A percentile compares a stretch with the other conserved stretches of the same genome.
phyloP scores from a whole-genome alignment of 2,113 vertebrate species.

The Lagopus muta region DNA sequence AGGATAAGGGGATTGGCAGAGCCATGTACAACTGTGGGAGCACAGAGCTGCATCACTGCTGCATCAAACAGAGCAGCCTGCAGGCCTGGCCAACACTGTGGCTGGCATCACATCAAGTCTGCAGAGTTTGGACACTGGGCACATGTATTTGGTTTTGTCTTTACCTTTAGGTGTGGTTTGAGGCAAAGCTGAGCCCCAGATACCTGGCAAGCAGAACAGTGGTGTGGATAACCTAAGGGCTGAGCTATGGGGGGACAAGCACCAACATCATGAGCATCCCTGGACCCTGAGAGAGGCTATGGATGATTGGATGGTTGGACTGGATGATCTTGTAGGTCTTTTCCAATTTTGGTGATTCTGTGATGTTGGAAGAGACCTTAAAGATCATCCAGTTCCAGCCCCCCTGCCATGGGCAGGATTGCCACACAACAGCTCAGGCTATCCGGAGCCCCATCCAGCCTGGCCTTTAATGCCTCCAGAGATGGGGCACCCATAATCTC shows the following conservation, averaged over 20 bases:
- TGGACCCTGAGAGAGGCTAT: neutral
- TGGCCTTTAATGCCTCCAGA: no score
- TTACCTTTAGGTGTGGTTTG: neutral
- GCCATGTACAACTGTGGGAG: neutral
- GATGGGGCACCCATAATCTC: no score
- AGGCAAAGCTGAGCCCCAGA: neutral
- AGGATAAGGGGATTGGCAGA: neutral
- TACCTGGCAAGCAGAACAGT: neutral
- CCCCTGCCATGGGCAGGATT: no score
- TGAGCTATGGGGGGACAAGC: rapidly evolving
- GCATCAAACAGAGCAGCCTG: neutral
- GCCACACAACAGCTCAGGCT: no score
- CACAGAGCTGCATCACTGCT: neutral
- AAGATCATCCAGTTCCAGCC: no score
- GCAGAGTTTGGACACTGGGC: neutral
- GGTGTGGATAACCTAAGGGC: neutral
- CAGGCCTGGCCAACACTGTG: neutral
- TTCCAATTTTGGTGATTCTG: no score
- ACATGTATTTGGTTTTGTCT: neutral
- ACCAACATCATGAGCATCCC: neutral
- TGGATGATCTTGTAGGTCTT: no score
- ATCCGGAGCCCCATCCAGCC: no score
- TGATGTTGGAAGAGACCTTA: no score
- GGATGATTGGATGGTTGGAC: no score
- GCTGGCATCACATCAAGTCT: neutral